Conservation (phyloP, 2,888 invertebrate genomes). For the Eristalis intricaria region DNA sequence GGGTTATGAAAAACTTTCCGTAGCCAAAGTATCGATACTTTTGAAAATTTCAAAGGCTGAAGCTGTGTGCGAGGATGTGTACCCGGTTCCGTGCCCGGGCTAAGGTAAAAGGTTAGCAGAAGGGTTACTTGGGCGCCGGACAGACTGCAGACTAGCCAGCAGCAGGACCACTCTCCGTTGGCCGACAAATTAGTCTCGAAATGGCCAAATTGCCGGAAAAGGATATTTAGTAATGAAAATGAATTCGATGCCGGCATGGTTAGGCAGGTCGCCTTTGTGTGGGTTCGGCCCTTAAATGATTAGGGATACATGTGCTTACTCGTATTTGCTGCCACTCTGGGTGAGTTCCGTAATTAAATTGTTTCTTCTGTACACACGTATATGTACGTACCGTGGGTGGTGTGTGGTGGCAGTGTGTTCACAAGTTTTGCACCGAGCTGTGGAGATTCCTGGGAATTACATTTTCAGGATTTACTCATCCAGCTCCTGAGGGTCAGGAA, state of each 20-base stretch:
- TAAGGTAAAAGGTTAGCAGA: slow-evolving; percentile 19
- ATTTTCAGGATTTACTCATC: background rate
- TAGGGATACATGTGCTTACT: background rate
- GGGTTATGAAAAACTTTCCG: slow-evolving; percentile 28
- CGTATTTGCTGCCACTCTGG: background rate
- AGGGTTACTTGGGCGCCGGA: slow-evolving; percentile 17
- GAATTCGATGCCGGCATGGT: slow-evolving; percentile 42
- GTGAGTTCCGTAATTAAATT: slow-evolving; percentile 53
- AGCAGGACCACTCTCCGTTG: slow-evolving; percentile 33
- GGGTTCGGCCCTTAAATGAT: background rate
- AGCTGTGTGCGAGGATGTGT: background rate
- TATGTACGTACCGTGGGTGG: slow-evolving; percentile 7
- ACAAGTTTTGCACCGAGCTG: background rate
- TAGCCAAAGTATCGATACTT: slow-evolving; percentile 43
- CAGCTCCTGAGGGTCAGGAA: background rate
- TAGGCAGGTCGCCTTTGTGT: slow-evolving; percentile 21
- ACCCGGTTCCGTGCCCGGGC: background rate
- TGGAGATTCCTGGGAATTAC: background rate
- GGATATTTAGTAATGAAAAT: slow-evolving; percentile 65
- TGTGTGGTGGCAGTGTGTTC: background rate
- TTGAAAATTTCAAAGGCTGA: slow-evolving; percentile 9
- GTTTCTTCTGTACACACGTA: slow-evolving; percentile 17
- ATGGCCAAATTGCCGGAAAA: slow-evolving; percentile 56
- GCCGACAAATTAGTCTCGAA: slow-evolving; percentile 62
- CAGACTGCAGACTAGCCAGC: slow-evolving; percentile 4